Evolutionary conservation across 1,140 invertebrate species (phyloP).

Genomic region (Ceratina japonica): DNA sequence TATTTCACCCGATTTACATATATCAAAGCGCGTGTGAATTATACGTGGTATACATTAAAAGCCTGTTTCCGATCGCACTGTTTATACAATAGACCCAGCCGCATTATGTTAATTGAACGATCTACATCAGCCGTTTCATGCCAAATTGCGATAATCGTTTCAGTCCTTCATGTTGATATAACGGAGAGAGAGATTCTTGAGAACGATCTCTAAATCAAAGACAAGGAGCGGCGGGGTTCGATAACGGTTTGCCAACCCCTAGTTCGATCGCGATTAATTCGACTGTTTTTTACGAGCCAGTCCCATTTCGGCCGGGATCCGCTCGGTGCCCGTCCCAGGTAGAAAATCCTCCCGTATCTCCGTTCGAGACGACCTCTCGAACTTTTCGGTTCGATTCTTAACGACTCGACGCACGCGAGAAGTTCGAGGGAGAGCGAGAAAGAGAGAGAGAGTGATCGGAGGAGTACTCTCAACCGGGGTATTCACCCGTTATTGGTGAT

Average conservation of each 20-base stretch:
- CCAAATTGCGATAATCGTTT: not conserved
- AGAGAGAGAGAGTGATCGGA: too few relatives aligned
- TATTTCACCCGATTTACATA: too few relatives aligned
- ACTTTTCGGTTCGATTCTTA: slow-evolving; percentile 8
- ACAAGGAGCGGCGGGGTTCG: not conserved
- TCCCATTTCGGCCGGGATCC: not conserved
- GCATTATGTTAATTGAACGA: too few relatives aligned
- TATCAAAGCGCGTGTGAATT: too few relatives aligned
- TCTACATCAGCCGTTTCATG: too few relatives aligned
- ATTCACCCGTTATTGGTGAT: slow-evolving; percentile 60
- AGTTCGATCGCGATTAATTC: not conserved
- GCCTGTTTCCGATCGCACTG: too few relatives aligned
- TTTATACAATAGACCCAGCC: too few relatives aligned
- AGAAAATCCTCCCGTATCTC: not conserved
- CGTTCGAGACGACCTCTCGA: not conserved
- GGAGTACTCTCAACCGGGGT: slow-evolving; percentile 37
- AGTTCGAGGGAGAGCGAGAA: not conserved
- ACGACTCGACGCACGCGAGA: slow-evolving; percentile 18
- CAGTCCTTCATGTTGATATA: too few relatives aligned
- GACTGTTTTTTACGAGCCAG: not conserved
- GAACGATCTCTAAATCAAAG: too few relatives aligned
- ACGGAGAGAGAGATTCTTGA: not conserved
- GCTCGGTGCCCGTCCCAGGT: not conserved
- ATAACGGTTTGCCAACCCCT: not conserved
- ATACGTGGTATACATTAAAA: too few relatives aligned